Evolutionary conservation across 2,888 invertebrate genomes (phyloP), one percentile per base, ranked within the genome.

Genomic region (Tholera decimalis): DNA sequence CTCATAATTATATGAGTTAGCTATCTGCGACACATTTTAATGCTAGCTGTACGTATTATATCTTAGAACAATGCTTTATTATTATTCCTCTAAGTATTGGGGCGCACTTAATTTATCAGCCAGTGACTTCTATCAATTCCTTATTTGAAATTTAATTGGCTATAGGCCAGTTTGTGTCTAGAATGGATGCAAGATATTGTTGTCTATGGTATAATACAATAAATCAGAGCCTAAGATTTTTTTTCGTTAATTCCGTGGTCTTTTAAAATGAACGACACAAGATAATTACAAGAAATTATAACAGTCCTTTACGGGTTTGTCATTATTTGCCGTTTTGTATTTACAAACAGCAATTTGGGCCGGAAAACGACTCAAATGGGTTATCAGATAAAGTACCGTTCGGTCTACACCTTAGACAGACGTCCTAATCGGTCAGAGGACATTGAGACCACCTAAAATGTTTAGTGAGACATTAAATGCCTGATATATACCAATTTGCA

Each of bases 311-410:
- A 53, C 49, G 49, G 67, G 70, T 67, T 66, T 41, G 69, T 80
- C 71, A 76, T 79, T 82, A 81, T 82, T 82, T 87, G 91, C 90
- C 87, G 90, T 89, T 88, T 88, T 85, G 85, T 88, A 87, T 69
- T 71, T 88, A 83, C 79, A 83, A 88, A 85, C 79, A 80, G 79
- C 79, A 83, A 89, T 89, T 89, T 83, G 83, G 89, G 80, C 89
- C 92, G 91, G 91, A 92, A 91, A 80, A 82, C 72, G 77, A 79
- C 82, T 61, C 77, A 84, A 84, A 84, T 80, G 71, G 83, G 80
- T 87, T 90, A 91, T 91, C 90, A 77, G 91, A 91, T 91, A 92
- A 89, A 79, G 84, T 83, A 81, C 90, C 88, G 90, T 86, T 87
- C 79, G 53, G 46, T 76, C 53, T 80, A 83, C 85, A 79, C 85